Base-by-base conservation (phyloP, 2,888 invertebrate genomes). In the Pandemis heparana region DNA sequence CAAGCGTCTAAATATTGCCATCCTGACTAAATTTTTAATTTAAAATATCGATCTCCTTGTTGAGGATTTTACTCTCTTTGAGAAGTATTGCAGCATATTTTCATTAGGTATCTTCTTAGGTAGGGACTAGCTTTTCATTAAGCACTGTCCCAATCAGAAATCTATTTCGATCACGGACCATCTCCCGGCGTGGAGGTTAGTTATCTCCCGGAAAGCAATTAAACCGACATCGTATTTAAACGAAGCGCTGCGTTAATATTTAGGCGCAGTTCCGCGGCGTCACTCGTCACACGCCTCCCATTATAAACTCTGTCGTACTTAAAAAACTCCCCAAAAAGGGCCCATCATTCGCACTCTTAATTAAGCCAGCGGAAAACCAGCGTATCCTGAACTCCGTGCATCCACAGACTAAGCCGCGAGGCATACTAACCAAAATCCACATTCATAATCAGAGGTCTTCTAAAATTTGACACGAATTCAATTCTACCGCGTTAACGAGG, bases 331-430 rank as follows among this genome's bases (percentile, higher is more conserved):
- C 80, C 82, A 79, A 89, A 89, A 86, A 87, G 84, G 82, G 83
- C 84, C 87, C 86, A 88, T 91, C 90, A 87, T 89, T 91, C 90
- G 89, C 91, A 90, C 92, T 90, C 88, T 90, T 92, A 92, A 93
- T 92, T 92, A 92, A 88, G 80, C 84, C 84, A 79, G 79, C 86
- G 85, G 82, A 83, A 88, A 87, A 87, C 91, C 92, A 89, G 77
- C 77, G 67, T 84, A 82, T 80, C 75, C 77, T 82, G 90, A 87
- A 77, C 88, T 77, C 64, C 76, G 74, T 75, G 70, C 69, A 76
- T 70, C 77, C 64, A 74, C 70, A 70, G 61, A 48, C 77, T 75
- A 76, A 77, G 64, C 73, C 69, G 76, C 76, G 68, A 72, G 77
- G 66, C 72, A 77, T 51, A 75, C n/a, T 66, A 77, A 79, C 77